Conservation (phyloP, 2,797 vertebrate species). For the Macropodus opercularis region DNA sequence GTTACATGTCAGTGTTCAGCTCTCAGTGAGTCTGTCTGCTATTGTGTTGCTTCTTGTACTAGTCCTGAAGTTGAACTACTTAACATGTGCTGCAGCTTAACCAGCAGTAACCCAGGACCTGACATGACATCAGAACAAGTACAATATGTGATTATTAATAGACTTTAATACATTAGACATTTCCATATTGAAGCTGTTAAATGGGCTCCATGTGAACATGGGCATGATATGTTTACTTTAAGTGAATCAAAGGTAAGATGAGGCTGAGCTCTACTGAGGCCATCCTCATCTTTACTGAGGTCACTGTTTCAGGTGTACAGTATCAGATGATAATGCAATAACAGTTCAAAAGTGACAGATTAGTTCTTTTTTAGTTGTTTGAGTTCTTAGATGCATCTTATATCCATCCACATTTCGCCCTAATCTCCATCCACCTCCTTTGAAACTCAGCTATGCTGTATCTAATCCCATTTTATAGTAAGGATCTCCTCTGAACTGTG, state of each 20-base stretch:
- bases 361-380: constrained; percentile 26
- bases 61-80: constrained; percentile 29
- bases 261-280: neutral
- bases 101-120: constrained; percentile 16
- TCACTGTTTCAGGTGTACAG: neutral
- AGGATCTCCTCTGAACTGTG: constrained; percentile 66
- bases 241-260: constrained; percentile 1
- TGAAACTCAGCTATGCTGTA: constrained; percentile 31
- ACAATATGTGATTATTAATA: constrained; percentile 17
- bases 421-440: constrained; percentile 23
- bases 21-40: constrained; percentile 41
- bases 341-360: constrained; percentile 22
- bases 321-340: constrained; percentile 63
- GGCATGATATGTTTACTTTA: constrained; percentile 10
- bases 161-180: constrained; percentile 4
- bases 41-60: constrained; percentile 65
- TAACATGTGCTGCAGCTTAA: constrained; percentile 22
- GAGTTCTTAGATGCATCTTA: constrained; percentile 25
- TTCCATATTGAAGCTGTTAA: constrained; percentile 13
- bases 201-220: constrained; percentile 14
- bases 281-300: too few relatives aligned
- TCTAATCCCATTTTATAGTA: constrained; percentile 51
- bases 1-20: constrained; percentile 19
- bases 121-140: constrained; percentile 10
- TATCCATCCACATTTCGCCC: constrained; percentile 27